These are phyloP conservation scores for Darevskia mixta DNA, from an alignment of 2,797 vertebrate genomes.

Conservation along the genomic window DNA sequence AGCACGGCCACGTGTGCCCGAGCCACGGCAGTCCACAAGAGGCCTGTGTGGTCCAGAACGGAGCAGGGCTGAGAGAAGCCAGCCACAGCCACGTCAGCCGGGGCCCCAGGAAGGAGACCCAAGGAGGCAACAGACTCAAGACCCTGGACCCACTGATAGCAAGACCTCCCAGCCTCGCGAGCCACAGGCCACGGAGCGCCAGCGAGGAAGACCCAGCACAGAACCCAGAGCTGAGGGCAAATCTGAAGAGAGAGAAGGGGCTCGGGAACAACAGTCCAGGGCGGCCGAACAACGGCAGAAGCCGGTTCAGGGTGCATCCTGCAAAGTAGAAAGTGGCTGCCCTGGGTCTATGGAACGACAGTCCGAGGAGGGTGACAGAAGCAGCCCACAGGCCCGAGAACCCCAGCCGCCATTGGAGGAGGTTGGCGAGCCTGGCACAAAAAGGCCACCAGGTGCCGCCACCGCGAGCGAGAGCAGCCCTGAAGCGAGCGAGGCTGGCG, in stretches of 20 bases:
- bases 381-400: accelerated
- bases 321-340: accelerated
- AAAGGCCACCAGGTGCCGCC: background rate
- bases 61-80: background rate
- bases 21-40: background rate
- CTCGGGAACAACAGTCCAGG: background rate
- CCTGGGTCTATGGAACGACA: background rate
- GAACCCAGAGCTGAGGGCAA: background rate
- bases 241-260: background rate
- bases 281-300: background rate
- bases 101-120: background rate
- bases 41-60: background rate
- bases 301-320: background rate
- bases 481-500: accelerated
- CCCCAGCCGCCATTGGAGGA: background rate
- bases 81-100: background rate
- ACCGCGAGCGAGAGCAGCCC: background rate
- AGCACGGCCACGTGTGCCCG: no score
- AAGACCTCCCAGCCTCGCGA: background rate
- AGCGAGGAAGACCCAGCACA: background rate
- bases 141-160: background rate
- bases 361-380: background rate
- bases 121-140: background rate
- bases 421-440: background rate
- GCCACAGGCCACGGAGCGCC: background rate